Evolutionary conservation across 2,888 invertebrate species (phyloP).

Genomic region (Chalcosyrphus nemorum): DNA sequence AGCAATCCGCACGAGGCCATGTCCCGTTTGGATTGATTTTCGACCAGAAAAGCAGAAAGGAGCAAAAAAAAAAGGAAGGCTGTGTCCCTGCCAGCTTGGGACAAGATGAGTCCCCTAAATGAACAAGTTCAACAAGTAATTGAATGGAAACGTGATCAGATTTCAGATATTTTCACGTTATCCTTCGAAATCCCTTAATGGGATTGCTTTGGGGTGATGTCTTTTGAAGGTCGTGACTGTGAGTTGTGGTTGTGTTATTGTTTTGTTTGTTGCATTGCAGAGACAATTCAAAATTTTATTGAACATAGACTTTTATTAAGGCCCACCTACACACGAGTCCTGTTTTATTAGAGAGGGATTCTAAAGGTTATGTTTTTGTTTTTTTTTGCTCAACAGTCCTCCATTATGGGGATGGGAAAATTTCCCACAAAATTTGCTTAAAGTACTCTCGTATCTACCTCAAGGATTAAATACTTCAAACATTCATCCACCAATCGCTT

Average conservation of each 20-base stretch:
- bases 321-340: neutral
- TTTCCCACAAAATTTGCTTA: constrained; percentile 3
- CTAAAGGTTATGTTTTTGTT: too few relatives aligned
- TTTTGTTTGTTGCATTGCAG: neutral
- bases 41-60: too few relatives aligned
- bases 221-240: constrained; percentile 36
- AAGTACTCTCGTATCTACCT: too few relatives aligned
- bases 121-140: constrained; percentile 80
- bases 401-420: too few relatives aligned
- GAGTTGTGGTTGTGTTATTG: neutral
- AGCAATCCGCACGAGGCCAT: constrained; percentile 54
- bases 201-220: constrained; percentile 59
- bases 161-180: constrained; percentile 75
- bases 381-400: too few relatives aligned
- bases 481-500: constrained; percentile 14
- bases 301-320: constrained; percentile 24
- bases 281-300: constrained; percentile 57
- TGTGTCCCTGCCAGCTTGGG: neutral
- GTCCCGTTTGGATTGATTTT: constrained; percentile 59
- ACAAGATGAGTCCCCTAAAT: constrained; percentile 67
- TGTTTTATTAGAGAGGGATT: too few relatives aligned
- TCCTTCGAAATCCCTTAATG: constrained; percentile 70
- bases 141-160: constrained; percentile 80
- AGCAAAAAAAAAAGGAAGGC: constrained; percentile 1
- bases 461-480: constrained; percentile 37